phyloP scores from a whole-genome alignment of 2,113 vertebrate species.

The Siniperca knerii region DNA sequence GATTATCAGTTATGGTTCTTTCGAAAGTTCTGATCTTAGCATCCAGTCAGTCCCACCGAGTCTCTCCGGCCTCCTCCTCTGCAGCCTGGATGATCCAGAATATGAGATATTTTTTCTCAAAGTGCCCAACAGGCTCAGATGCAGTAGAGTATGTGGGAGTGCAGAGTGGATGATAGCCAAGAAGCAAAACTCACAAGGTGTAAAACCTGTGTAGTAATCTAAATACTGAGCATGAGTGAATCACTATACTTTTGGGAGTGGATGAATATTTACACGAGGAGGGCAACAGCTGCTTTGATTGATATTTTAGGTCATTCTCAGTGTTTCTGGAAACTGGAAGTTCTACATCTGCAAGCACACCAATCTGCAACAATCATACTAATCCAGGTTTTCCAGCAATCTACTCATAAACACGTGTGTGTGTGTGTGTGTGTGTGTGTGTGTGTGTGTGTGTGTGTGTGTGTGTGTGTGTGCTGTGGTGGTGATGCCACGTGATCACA shows the following conservation, averaged over 20 bases:
- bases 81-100: constrained; percentile 22
- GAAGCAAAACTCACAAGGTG: constrained; percentile 29
- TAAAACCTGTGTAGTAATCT: constrained; percentile 38
- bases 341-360: neutral
- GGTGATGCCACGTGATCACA: constrained; percentile 22
- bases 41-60: constrained; percentile 21
- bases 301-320: neutral
- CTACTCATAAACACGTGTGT: neutral
- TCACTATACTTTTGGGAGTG: neutral
- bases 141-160: constrained; percentile 55
- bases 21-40: constrained; percentile 39
- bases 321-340: neutral
- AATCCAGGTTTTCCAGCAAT: constrained; percentile 37
- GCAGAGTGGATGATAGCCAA: constrained; percentile 16
- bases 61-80: constrained; percentile 33
- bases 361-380: constrained; percentile 1
- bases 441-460: constrained; percentile 6
- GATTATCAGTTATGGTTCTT: constrained; percentile 23
- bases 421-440: constrained; percentile 5
- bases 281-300: neutral
- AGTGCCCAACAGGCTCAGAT: constrained; percentile 39
- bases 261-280: neutral
- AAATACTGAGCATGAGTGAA: constrained; percentile 1
- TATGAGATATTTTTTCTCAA: constrained; percentile 35
- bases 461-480: neutral